Base-by-base conservation (phyloP, 2,113 vertebrate species). In the Sebastes fasciatus region DNA sequence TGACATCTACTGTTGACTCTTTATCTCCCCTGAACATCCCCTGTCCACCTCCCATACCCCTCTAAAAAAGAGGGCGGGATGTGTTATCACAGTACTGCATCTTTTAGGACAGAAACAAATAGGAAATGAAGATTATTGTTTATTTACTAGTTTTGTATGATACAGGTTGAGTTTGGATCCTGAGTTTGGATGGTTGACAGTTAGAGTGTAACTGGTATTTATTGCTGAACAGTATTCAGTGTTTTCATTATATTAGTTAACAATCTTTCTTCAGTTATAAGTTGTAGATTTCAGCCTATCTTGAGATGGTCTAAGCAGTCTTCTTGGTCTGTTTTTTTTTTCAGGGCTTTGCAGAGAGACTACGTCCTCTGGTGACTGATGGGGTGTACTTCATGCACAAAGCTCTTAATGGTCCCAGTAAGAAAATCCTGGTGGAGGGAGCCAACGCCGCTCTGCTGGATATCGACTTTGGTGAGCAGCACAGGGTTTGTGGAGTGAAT, bases 401-500 rank as follows among this genome's bases (percentile, higher is more conserved):
- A 91, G 93, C 96, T 49, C 94, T 96, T 1, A 96, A 89, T 48
- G 95, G 96, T 16, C 94, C 95, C 14, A 94, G 92, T 84, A 96
- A 96, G 91, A 96, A 96, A 79, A 96, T 97, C 80, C 92, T 97
- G 70, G 96, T 96, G 60, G 96, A 97, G 66, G 96, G 96, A 8
- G 96, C 96, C 55, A 97, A 96, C 1, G 96, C 96, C 6, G 96
- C 96, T 2, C 91, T 97, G 6, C 86, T 97, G 84, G 96, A 96
- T 82, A 97, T 97, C 1, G 96, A 97, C 85, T 96, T 97, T 65
- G 96, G 96, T 97, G 87, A 92, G 91, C 8, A 42, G 6, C 34
- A 12, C 11, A 1, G 17, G 4, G 5, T 58, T 72, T 71, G 19
- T 68, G 16, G 23, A 17, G 4, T 60, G 8, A 21, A 19, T 77